Percentiles rank a stretch among this genome's conserved stretches.
These are phyloP conservation scores for Paratrypauchen microcephalus DNA, from an alignment of 2,797 vertebrate species.

Conservation along the genomic window DNA sequence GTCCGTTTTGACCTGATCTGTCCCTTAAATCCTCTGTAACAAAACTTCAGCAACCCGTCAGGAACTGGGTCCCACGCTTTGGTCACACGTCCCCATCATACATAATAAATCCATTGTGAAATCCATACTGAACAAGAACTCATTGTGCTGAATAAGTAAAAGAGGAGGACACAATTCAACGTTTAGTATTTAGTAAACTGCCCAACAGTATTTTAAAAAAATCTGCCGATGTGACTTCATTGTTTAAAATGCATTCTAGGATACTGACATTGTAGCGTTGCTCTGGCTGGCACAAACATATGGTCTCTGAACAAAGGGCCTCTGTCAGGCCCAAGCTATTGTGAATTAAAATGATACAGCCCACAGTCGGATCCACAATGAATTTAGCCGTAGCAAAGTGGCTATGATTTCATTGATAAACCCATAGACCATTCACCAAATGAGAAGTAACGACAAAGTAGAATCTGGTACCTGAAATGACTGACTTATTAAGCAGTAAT, in stretches of 20 bases:
- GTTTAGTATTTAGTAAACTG: not conserved
- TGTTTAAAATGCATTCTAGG: constrained; percentile 24
- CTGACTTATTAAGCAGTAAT: constrained; percentile 2
- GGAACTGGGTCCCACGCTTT: constrained; percentile 23
- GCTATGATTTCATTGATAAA: constrained; percentile 39
- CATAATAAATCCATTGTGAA: constrained; percentile 72
- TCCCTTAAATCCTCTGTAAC: constrained; percentile 23
- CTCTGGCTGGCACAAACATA: constrained; percentile 72
- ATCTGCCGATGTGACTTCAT: not conserved
- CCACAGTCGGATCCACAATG: constrained; percentile 40
- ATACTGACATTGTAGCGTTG: constrained; percentile 65
- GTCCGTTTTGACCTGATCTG: constrained; percentile 13
- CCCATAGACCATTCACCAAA: not conserved
- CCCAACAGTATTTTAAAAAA: not conserved
- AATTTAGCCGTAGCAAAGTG: constrained; percentile 51
- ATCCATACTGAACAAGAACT: constrained; percentile 37
- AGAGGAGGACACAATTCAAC: not conserved
- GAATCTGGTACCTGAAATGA: not conserved
- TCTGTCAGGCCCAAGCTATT: constrained; percentile 68
- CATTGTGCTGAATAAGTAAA: constrained; percentile 16
- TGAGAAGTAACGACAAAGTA: not conserved
- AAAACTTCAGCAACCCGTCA: constrained; percentile 26
- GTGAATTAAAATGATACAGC: constrained; percentile 43
- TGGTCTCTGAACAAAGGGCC: constrained; percentile 61
- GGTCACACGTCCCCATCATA: constrained; percentile 56